A percentile compares a stretch with the other conserved stretches of the same genome.
These are phyloP conservation scores for Euwallacea fornicatus DNA, from an alignment of 1,140 invertebrate species.

Conservation along the genomic window DNA sequence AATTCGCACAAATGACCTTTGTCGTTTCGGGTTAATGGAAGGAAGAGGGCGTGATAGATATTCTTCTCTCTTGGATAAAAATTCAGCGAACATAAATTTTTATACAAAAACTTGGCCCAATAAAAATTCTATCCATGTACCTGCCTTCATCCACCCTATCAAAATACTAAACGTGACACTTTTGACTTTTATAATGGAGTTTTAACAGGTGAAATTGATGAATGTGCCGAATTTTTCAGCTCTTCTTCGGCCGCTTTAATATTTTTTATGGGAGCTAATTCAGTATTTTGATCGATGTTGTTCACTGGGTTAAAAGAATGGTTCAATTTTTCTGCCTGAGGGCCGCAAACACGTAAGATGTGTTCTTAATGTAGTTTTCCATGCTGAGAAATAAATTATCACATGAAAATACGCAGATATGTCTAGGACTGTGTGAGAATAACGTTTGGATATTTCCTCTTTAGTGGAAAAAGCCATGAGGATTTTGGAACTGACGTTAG, in stretches of 20 bases:
- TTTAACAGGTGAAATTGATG: constrained; percentile 14
- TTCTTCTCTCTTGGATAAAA: neutral
- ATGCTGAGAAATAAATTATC: constrained; percentile 24
- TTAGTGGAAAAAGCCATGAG: constrained; percentile 7
- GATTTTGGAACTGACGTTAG: neutral
- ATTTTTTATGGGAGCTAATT: no score
- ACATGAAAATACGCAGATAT: constrained; percentile 22
- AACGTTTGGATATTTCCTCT: constrained; percentile 18
- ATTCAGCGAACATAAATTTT: neutral
- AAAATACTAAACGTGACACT: constrained; percentile 16
- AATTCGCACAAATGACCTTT: no score
- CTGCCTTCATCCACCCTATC: constrained; percentile 6
- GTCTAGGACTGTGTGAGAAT: constrained; percentile 16
- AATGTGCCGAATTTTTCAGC: constrained; percentile 1
- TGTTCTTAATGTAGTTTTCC: constrained; percentile 17
- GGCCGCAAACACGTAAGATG: neutral
- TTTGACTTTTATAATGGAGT: constrained; percentile 13
- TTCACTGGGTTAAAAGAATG: no score
- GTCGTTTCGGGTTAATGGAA: no score
- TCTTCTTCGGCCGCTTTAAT: no score
- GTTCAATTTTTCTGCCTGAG: no score
- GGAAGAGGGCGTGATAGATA: no score
- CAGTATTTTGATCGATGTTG: no score
- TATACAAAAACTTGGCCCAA: neutral
- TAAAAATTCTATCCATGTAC: constrained; percentile 13